Evolutionary conservation across 1,140 invertebrate species (phyloP).

Genomic region (Olivierus martensii): DNA sequence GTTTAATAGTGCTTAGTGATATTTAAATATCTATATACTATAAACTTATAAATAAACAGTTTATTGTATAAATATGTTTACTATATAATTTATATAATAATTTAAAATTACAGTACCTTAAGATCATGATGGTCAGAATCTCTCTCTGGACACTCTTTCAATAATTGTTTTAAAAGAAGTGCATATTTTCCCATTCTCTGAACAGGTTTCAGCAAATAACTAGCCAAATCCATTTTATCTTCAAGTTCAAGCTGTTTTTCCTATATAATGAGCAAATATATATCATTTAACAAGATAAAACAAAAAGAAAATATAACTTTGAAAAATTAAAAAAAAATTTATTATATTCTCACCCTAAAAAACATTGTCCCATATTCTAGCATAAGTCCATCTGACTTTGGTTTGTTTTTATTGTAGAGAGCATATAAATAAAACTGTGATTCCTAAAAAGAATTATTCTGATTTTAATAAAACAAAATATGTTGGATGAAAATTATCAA

Average conservation of each 20-base stretch:
- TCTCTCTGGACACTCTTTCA: slow-evolving; percentile 44
- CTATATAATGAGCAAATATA: slow-evolving; percentile 31
- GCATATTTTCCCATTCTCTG: slow-evolving; percentile 84
- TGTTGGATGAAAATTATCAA: no score
- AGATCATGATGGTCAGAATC: slow-evolving; percentile 16
- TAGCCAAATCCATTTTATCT: slow-evolving; percentile 83
- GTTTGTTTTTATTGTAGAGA: slow-evolving; percentile 19
- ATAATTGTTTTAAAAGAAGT: slow-evolving; percentile 63
- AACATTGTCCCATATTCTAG: slow-evolving; percentile 16
- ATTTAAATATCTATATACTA: no score
- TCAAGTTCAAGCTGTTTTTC: slow-evolving; percentile 69
- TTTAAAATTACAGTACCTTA: slow-evolving; percentile 8
- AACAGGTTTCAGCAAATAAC: slow-evolving; percentile 74
- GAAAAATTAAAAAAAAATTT: no score
- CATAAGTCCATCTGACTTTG: slow-evolving; percentile 16
- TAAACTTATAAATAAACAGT: no score
- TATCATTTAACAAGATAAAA: not conserved
- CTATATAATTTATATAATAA: no score
- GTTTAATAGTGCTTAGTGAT: no score
- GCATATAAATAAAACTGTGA: slow-evolving; percentile 18
- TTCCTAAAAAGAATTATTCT: slow-evolving; percentile 2
- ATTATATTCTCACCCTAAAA: slow-evolving; percentile 17
- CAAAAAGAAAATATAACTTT: not conserved
- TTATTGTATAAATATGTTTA: no score
- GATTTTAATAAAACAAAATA: no score